phyloP scores from a whole-genome alignment of 2,888 invertebrate genomes.

The Liodrosophila aerea region DNA sequence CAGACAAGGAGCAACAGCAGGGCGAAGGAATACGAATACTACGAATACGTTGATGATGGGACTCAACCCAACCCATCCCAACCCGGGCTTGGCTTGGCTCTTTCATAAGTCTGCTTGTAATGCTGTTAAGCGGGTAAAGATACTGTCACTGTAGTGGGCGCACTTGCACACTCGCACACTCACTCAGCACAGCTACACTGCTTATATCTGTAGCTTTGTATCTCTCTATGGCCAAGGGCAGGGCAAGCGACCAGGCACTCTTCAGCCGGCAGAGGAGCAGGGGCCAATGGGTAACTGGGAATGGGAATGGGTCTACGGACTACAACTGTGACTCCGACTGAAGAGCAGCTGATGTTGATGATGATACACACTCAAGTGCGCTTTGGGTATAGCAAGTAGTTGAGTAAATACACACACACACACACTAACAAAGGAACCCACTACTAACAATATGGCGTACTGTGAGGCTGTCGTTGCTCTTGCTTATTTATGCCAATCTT shows the following conservation, averaged over 20 bases:
- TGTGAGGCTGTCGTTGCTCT: constrained; percentile 49
- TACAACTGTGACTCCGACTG: constrained; percentile 38
- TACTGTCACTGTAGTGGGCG: constrained; percentile 75
- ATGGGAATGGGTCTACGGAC: constrained; percentile 6
- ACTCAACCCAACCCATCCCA: neutral
- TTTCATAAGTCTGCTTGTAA: constrained; percentile 79
- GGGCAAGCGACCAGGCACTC: constrained; percentile 3
- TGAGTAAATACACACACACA: constrained; percentile 65
- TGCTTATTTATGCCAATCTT: constrained; percentile 76
- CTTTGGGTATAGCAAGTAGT: constrained; percentile 71
- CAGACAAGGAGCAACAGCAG: constrained; percentile 38
- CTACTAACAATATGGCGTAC: constrained; percentile 66
- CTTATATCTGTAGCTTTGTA: constrained; percentile 61
- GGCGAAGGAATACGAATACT: constrained; percentile 13
- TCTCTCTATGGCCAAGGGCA: constrained; percentile 58
- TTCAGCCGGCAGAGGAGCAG: constrained; percentile 1
- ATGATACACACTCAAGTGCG: constrained; percentile 77
- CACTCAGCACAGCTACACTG: constrained; percentile 30
- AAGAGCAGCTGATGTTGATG: constrained; percentile 78
- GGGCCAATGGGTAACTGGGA: constrained; percentile 39
- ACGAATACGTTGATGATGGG: no score
- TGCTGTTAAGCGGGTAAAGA: constrained; percentile 78
- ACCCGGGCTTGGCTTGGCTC: constrained; percentile 19
- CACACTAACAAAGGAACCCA: constrained; percentile 12
- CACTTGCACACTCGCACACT: constrained; percentile 27